phyloP scores from a whole-genome alignment of 2,113 vertebrate species.

The Neolamprologus caudopunctatus region DNA sequence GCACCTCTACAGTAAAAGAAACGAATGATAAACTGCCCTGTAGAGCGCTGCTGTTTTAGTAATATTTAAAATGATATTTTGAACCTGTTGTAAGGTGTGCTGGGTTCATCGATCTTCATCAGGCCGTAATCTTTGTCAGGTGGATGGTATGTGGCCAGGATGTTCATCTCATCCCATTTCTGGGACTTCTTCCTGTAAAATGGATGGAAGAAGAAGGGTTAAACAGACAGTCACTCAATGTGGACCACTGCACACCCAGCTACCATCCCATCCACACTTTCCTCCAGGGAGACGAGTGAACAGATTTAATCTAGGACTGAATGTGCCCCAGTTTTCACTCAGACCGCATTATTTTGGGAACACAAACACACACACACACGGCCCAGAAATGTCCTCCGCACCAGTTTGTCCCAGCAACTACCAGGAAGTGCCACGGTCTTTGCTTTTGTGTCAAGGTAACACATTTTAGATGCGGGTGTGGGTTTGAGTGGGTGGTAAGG shows the following conservation, averaged over 20 bases:
- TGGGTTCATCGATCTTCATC: slow-evolving; percentile 99
- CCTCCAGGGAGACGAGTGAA: not conserved
- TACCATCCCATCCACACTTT: not conserved
- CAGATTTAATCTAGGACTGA: slow-evolving; percentile 35
- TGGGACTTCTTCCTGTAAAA: slow-evolving; percentile 90
- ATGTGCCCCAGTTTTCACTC: slow-evolving; percentile 29
- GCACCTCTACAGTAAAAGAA: not conserved
- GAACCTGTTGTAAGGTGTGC: slow-evolving; percentile 93
- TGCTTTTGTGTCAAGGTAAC: not conserved
- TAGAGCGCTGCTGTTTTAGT: not conserved
- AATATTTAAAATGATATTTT: not conserved
- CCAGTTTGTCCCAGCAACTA: not conserved
- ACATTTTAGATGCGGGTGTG: not conserved
- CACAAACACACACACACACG: not conserved
- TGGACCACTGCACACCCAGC: not conserved
- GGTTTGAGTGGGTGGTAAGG: not conserved
- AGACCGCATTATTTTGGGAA: slow-evolving; percentile 26
- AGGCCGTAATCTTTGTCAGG: slow-evolving; percentile 95
- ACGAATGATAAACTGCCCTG: rapidly evolving
- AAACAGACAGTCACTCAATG: not conserved
- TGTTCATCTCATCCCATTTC: slow-evolving; percentile 99
- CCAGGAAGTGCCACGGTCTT: not conserved
- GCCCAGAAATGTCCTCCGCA: not conserved
- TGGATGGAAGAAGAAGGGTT: not conserved
- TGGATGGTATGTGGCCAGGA: slow-evolving; percentile 95